Conservation (phyloP, 2,113 vertebrate genomes). For the Uria lomvia region DNA sequence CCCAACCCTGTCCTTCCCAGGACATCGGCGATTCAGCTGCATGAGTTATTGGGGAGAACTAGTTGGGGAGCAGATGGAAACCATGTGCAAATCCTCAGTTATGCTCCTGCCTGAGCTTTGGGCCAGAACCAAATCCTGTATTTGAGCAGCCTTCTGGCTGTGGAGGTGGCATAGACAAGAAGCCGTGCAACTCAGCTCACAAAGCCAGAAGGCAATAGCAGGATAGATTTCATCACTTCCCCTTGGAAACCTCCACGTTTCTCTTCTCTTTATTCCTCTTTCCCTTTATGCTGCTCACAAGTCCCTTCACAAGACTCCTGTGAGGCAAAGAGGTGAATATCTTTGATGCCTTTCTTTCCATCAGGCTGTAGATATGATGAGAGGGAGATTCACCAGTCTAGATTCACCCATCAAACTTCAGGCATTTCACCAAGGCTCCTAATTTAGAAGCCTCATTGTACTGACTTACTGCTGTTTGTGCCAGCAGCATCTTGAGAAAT, state of each 20-base stretch:
- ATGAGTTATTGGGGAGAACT: background rate
- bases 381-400: constrained; percentile 10
- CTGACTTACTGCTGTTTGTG: constrained; percentile 64
- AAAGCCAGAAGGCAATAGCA: constrained; percentile 39
- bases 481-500: constrained; percentile 59
- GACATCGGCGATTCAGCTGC: background rate
- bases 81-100: constrained; percentile 9
- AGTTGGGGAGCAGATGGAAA: constrained; percentile 32
- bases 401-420: constrained; percentile 40
- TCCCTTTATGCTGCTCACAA: background rate
- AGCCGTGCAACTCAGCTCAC: constrained; percentile 1
- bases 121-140: constrained; percentile 38
- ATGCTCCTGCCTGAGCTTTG: constrained; percentile 33
- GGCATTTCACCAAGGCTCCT: constrained; percentile 36
- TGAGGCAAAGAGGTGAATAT: background rate
- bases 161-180: constrained; percentile 57
- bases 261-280: background rate
- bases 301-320: background rate
- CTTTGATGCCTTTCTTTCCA: background rate
- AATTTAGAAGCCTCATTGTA: constrained; percentile 66
- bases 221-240: background rate
- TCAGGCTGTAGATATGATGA: background rate
- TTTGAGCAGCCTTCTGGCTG: constrained; percentile 54
- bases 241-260: background rate
- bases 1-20: background rate